A percentile compares a stretch with the other conserved stretches of the same genome.
Conservation (phyloP, 1,140 invertebrate species). For the Dufourea novaeangliae region DNA sequence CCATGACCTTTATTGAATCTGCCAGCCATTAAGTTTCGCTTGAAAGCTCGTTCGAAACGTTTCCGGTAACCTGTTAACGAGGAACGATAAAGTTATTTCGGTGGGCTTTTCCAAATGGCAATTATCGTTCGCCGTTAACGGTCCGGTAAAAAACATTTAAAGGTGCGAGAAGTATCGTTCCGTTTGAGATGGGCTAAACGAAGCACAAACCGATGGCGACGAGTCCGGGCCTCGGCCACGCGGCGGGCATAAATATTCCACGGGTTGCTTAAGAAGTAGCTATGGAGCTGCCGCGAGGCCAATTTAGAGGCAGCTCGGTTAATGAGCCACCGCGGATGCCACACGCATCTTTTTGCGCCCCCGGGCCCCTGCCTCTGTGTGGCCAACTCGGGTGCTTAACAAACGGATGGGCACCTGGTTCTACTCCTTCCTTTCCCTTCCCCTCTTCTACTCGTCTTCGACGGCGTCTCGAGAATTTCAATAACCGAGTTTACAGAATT, state of each 20-base stretch:
- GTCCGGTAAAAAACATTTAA: constrained; percentile 32
- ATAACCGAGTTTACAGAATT: constrained; percentile 17
- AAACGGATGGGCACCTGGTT: constrained; percentile 63
- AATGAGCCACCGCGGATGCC: constrained; percentile 78
- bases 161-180: constrained; percentile 39
- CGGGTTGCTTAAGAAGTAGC: constrained; percentile 69
- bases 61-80: neutral
- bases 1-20: too few species aligned
- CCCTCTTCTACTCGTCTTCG: neutral
- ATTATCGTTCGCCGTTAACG: neutral
- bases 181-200: constrained; percentile 9
- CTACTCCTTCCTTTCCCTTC: constrained; percentile 4
- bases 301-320: constrained; percentile 79
- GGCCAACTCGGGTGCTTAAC: constrained; percentile 60
- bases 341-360: constrained; percentile 75
- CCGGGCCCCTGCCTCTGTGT: constrained; percentile 64
- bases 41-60: too few species aligned
- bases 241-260: constrained; percentile 75
- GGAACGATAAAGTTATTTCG: constrained; percentile 26
- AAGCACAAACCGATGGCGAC: constrained; percentile 12
- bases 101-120: constrained; percentile 7
- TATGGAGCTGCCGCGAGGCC: constrained; percentile 74
- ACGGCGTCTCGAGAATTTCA: constrained; percentile 17
- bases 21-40: too few species aligned
- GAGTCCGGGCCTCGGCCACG: constrained; percentile 60